Percentiles rank a stretch among this genome's conserved stretches.
phyloP scores from a whole-genome alignment of 2,113 vertebrate genomes.

The Ranitomeya imitator region DNA sequence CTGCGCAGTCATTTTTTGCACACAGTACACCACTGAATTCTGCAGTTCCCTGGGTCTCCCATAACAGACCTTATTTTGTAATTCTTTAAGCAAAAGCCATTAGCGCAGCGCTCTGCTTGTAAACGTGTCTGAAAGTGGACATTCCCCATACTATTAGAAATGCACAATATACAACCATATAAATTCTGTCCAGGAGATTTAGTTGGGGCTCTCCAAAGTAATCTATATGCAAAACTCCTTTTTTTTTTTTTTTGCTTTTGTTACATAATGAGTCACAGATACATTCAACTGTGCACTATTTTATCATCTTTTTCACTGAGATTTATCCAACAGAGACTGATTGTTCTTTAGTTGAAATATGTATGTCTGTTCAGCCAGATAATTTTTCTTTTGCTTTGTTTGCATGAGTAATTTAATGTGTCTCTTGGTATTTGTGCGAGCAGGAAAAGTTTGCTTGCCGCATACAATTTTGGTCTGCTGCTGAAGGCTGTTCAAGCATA shows the following conservation, averaged over 20 bases:
- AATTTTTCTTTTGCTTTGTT: slow-evolving; percentile 53
- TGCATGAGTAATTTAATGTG: slow-evolving; percentile 57
- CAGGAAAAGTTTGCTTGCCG: slow-evolving; percentile 20
- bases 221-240: slow-evolving; percentile 33
- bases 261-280: slow-evolving; percentile 47
- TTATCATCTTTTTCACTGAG: slow-evolving; percentile 48
- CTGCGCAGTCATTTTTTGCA: not conserved
- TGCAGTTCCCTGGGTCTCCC: not conserved
- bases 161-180: slow-evolving; percentile 24
- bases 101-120: not conserved
- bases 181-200: slow-evolving; percentile 10
- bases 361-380: slow-evolving; percentile 60
- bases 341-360: slow-evolving; percentile 56
- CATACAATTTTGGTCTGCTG: slow-evolving; percentile 45
- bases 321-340: slow-evolving; percentile 36
- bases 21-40: not conserved
- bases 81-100: slow-evolving; percentile 16
- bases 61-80: slow-evolving; percentile 10
- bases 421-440: slow-evolving; percentile 59
- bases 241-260: not conserved
- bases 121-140: slow-evolving; percentile 22
- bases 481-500: slow-evolving; percentile 53
- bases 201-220: slow-evolving; percentile 29
- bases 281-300: slow-evolving; percentile 38
- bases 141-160: slow-evolving; percentile 31